phyloP scores from a whole-genome alignment of 2,113 vertebrate species.

The Dendrocopos noguchii region DNA sequence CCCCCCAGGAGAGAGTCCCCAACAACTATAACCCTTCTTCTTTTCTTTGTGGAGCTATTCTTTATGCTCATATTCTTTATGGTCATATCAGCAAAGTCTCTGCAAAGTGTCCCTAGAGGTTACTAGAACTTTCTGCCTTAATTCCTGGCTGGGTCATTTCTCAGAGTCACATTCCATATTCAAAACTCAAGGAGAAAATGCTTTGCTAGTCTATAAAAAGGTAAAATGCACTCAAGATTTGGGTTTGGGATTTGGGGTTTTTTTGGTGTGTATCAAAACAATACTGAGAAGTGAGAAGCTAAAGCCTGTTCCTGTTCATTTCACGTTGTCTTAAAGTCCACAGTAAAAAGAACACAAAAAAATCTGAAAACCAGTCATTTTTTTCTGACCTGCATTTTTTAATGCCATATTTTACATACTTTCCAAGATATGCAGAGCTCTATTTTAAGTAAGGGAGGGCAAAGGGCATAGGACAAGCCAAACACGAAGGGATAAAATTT shows the following conservation, averaged over 20 bases:
- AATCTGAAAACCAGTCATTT: not conserved
- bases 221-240: not conserved
- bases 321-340: not conserved
- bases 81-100: not conserved
- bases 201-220: not conserved
- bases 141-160: not conserved
- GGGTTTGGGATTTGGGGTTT: not conserved
- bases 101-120: not conserved
- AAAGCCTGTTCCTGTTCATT: not conserved
- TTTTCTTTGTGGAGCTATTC: too few species aligned
- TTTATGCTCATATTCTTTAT: not conserved
- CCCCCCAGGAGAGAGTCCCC: too few species aligned
- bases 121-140: not conserved
- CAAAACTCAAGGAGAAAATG: not conserved
- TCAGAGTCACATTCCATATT: not conserved
- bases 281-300: not conserved
- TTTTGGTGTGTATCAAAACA: not conserved
- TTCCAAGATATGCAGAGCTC: not conserved
- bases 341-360: not conserved
- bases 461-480: not conserved
- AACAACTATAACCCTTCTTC: too few species aligned
- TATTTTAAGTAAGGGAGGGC: not conserved
- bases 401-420: not conserved
- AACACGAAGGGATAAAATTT: not conserved
- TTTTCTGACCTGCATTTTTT: not conserved